These are phyloP conservation scores for Lucilia sericata DNA, from an alignment of 1,140 invertebrate species.

Conservation along the genomic window DNA sequence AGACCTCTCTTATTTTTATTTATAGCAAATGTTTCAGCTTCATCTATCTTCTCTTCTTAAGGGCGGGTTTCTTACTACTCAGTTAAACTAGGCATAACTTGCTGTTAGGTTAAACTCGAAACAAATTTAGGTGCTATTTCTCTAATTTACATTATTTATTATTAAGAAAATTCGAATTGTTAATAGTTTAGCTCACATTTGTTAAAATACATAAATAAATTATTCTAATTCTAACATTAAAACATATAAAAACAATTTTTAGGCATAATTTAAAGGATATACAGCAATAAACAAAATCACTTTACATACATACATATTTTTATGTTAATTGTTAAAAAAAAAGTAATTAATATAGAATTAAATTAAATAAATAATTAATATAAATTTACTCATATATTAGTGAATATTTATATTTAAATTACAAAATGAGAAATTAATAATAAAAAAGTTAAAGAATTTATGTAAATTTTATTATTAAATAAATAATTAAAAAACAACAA, in stretches of 20 bases:
- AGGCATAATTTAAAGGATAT: constrained; percentile 24
- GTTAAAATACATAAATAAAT: too few relatives aligned
- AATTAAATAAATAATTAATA: background rate
- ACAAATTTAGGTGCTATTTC: too few relatives aligned
- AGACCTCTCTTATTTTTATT: too few relatives aligned
- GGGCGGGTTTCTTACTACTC: too few relatives aligned
- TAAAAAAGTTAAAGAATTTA: constrained; percentile 34
- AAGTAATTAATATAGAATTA: background rate
- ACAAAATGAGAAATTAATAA: background rate
- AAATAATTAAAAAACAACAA: background rate
- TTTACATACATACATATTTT: constrained; percentile 26
- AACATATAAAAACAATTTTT: background rate
- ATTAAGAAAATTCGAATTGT: too few relatives aligned
- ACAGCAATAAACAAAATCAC: constrained; percentile 9
- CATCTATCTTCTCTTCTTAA: too few relatives aligned
- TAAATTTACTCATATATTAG: constrained; percentile 29
- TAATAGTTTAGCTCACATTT: too few relatives aligned
- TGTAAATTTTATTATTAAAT: constrained; percentile 39
- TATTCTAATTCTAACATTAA: too few relatives aligned
- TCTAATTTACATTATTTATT: too few relatives aligned
- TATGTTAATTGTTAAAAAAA: background rate
- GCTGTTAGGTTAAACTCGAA: too few relatives aligned
- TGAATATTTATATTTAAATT: background rate
- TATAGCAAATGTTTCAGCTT: too few relatives aligned
- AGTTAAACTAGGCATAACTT: too few relatives aligned